These are phyloP conservation scores for Artibeus jamaicensis DNA, from an alignment of 2,797 vertebrate species.

Conservation along the genomic window DNA sequence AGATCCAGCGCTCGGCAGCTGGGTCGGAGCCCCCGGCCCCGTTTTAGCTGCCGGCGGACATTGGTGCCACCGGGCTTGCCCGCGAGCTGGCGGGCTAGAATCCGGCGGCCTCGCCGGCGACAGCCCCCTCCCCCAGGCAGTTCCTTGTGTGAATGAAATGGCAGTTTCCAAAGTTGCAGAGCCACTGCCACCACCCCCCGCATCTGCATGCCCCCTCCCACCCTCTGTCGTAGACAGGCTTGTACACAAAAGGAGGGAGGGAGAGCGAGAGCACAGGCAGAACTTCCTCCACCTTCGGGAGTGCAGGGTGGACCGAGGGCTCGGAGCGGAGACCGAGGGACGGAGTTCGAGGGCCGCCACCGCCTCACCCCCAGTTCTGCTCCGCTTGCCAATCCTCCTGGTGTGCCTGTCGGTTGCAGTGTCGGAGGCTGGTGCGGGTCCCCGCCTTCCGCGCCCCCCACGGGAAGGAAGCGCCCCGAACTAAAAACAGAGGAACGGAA, in stretches of 20 bases:
- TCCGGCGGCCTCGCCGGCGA: background rate
- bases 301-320: slow-evolving; percentile 61
- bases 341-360: background rate
- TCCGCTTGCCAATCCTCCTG: background rate
- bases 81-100: background rate
- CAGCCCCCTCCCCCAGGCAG: slow-evolving; percentile 53
- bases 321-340: background rate
- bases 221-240: slow-evolving; percentile 66
- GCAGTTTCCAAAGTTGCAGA: slow-evolving; percentile 81
- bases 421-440: slow-evolving; percentile 41
- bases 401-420: slow-evolving; percentile 61
- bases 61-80: background rate
- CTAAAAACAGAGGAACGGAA: background rate
- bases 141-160: slow-evolving; percentile 79
- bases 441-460: slow-evolving; percentile 34
- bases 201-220: slow-evolving; percentile 74
- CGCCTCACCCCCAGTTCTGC: background rate
- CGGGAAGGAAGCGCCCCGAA: slow-evolving; percentile 62
- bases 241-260: slow-evolving; percentile 83
- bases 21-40: background rate
- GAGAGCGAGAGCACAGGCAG: slow-evolving; percentile 61
- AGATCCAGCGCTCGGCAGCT: background rate
- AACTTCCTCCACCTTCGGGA: slow-evolving; percentile 81
- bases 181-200: slow-evolving; percentile 57
- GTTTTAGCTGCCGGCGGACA: background rate